Base-by-base conservation (phyloP, 2,888 invertebrate genomes). In the Prostheceraeus crozeri region DNA sequence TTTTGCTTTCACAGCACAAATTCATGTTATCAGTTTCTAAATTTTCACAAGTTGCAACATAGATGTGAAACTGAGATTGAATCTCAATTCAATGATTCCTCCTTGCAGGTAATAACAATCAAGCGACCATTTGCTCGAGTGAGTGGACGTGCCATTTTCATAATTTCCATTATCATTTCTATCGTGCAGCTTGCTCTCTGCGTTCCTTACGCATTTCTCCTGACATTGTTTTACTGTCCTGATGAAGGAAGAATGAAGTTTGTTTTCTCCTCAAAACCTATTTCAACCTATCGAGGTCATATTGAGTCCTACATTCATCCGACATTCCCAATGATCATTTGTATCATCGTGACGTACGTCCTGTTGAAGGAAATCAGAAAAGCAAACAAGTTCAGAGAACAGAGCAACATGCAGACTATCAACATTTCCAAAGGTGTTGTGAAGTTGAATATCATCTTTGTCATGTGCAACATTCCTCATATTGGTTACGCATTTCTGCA, bases 391-490 rank as follows among this genome's bases (percentile, higher is more conserved):
- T 40, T 57, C 14, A 14, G 57, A 3, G 27, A 28, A 35, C 28
- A 57, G 28, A 35, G 40, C 25, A 57, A 53, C 16, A 19, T 40
- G 10, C 27, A 57, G 40, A n/a, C 4, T 16, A 11, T 57, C 3
- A 36, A 19, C 8, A 57, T 57, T 27, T 46, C 21, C 16, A 57
- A 30, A 57, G 40, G 45, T 14, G 16, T 57, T 3, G 16, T 57
- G 16, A 57, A 57, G 27, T 25, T 57, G 4, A 57, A 57, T 40
- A 27, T 57, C 23, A 57, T 28, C n/a, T 57, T 57, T 46, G n/a
- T 57, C 6, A 36, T 57, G 21, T 57, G 57, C 27, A 57, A 57
- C 16, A 23, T 57, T 35, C 57, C 57, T 27, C 57, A 57, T 16
- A 36, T 57, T 57, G 23, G 28, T 2, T 57, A 57, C 28, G 36